Base-by-base conservation (phyloP, 2,888 invertebrate genomes). In the Muschampia plurimacula region DNA sequence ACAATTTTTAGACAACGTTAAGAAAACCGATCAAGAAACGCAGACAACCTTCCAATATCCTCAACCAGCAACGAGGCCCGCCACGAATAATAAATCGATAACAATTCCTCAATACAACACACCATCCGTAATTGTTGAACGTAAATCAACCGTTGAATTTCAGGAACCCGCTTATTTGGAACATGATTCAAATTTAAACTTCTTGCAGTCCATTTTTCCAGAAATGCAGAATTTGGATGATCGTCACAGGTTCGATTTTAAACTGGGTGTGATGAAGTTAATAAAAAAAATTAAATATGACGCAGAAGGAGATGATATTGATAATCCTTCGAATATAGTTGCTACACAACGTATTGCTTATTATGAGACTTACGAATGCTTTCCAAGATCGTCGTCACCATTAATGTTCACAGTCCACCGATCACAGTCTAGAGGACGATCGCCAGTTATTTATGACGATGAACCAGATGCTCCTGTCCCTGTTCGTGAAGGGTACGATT, bases 221-320 rank as follows among this genome's bases (percentile, higher is more conserved):
- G 64, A 55, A 7, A 69, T 69, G 69, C 55, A 55, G 63, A 69
- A 63, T 55, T n/a, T 69, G 64, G 36, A 49, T 49, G 55, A 64
- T 69, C 63, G n/a, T n/a, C 69, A 64, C 41, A 55, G 69, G 41
- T 69, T 69, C n/a, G 63, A 69, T 10, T 69, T 69, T 55, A 69
- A 69, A 22, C 39, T 69, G 44, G 41, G 32, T 41, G 55, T 64
- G 15, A 69, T 69, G 69, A 15, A 55, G n/a, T 64, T 69, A 63
- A 69, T 69, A 12, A 64, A 69, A 44, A 69, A 44, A 46, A 69
- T 69, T 3, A 69, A 64, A 41, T 69, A 64, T 32, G 69, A 63
- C 5, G 13, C 13, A 41, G 69, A 69, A 63, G 22, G 3, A 12
- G 39, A 39, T 39, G 39, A 7, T 39, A 49, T 49, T 13, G 46